A percentile compares a stretch with the other conserved stretches of the same genome.
These are phyloP conservation scores for Chaenocephalus aceratus DNA, from an alignment of 2,113 vertebrate species.

Conservation along the genomic window DNA sequence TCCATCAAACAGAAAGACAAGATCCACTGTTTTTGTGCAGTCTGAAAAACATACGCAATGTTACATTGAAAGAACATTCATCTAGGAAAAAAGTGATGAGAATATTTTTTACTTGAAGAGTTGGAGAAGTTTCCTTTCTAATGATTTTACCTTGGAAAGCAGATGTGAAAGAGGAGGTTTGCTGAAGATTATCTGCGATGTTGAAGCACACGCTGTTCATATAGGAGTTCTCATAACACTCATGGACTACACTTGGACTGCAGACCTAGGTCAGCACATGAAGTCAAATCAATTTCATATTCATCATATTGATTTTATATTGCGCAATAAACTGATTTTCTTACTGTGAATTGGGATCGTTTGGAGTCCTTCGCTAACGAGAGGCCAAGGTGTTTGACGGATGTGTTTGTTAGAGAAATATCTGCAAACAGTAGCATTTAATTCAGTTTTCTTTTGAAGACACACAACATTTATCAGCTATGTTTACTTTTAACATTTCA, in stretches of 20 bases:
- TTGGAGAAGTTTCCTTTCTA: background rate
- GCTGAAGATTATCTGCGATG: constrained; percentile 54
- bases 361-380: constrained; percentile 49
- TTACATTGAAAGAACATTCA: background rate
- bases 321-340: constrained; percentile 6
- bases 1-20: constrained; percentile 90
- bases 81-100: background rate
- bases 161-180: constrained; percentile 51
- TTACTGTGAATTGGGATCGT: constrained; percentile 61
- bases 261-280: constrained; percentile 78
- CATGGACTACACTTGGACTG: constrained; percentile 81
- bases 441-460: background rate
- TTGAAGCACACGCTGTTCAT: constrained; percentile 86
- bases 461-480: background rate
- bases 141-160: constrained; percentile 83
- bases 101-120: background rate
- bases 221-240: constrained; percentile 85
- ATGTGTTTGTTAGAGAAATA: background rate
- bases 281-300: background rate
- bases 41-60: constrained; percentile 64
- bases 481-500: background rate
- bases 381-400: constrained; percentile 65
- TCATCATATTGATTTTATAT: background rate
- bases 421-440: constrained; percentile 21
- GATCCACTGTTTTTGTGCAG: constrained; percentile 85